A percentile compares a stretch with the other conserved stretches of the same genome.
phyloP scores from a whole-genome alignment of 2,888 invertebrate species.

The Cantharis flavilabris region DNA sequence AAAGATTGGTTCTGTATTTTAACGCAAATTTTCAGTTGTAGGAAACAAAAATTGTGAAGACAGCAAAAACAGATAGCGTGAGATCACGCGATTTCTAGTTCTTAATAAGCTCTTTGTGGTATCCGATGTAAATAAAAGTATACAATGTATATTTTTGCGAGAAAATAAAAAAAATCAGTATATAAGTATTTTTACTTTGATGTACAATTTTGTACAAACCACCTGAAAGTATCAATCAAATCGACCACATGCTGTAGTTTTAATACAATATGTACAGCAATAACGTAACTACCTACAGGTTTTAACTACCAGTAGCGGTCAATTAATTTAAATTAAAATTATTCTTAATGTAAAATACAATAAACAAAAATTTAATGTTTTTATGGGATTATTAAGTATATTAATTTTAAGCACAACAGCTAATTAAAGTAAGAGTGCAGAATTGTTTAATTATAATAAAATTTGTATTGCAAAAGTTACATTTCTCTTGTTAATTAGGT shows the following conservation, averaged over 20 bases:
- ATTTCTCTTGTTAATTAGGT: constrained; percentile 2
- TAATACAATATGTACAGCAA: no score
- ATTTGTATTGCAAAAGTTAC: background rate
- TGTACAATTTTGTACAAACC: background rate
- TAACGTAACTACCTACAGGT: no score
- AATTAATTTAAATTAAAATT: no score
- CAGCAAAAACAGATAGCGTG: constrained; percentile 40
- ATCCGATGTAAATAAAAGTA: background rate
- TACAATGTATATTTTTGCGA: constrained; percentile 7
- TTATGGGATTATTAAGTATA: background rate
- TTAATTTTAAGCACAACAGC: background rate
- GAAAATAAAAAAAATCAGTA: background rate
- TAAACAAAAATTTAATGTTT: background rate
- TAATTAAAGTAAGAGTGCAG: background rate
- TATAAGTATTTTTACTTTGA: background rate
- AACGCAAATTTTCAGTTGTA: constrained; percentile 4
- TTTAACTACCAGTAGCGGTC: no score
- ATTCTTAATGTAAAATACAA: no score
- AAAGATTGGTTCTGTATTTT: background rate
- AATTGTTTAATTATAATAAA: constrained; percentile 2
- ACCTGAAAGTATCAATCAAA: no score
- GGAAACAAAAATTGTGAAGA: constrained; percentile 36
- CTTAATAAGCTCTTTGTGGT: constrained; percentile 20
- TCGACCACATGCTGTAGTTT: no score
- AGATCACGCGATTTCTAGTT: constrained; percentile 37